phyloP scores from a whole-genome alignment of 1,140 invertebrate genomes.

The Meloidogyne floridensis region DNA sequence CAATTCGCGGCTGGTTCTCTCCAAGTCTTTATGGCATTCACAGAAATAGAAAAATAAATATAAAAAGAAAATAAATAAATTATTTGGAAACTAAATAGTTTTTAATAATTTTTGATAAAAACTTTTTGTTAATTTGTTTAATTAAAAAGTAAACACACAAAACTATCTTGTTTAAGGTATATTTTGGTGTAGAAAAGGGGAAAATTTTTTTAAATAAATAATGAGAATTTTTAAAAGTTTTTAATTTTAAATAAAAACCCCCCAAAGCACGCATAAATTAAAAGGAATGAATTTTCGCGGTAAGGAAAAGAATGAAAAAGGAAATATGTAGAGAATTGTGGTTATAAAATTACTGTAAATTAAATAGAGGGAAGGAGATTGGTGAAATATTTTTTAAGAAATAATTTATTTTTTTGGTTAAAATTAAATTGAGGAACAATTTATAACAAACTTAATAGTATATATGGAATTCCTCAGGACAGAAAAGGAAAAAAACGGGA shows the following conservation, averaged over 20 bases:
- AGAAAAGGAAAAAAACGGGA: too few relatives aligned
- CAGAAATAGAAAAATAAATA: too few relatives aligned
- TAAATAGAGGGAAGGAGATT: not conserved
- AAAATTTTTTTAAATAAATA: not conserved
- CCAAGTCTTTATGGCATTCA: too few relatives aligned
- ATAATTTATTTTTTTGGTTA: too few relatives aligned
- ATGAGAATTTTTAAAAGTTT: not conserved
- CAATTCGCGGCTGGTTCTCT: not conserved
- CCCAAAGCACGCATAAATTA: not conserved
- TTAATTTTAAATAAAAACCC: not conserved
- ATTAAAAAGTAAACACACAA: too few relatives aligned
- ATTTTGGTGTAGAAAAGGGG: not conserved
- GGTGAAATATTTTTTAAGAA: not conserved
- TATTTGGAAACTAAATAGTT: too few relatives aligned
- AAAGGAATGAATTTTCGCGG: not conserved
- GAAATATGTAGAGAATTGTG: not conserved
- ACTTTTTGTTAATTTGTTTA: too few relatives aligned
- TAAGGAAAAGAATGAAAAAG: not conserved
- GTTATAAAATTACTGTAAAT: not conserved
- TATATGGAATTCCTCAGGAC: too few relatives aligned
- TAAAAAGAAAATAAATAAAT: too few relatives aligned
- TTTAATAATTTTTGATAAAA: too few relatives aligned
- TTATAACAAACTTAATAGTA: too few relatives aligned
- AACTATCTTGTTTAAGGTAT: not conserved
- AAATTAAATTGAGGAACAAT: too few relatives aligned